Percentiles rank a stretch among this genome's conserved stretches.
Evolutionary conservation across 2,888 invertebrate species (phyloP).

Genomic region (Stomorhina lunata): DNA sequence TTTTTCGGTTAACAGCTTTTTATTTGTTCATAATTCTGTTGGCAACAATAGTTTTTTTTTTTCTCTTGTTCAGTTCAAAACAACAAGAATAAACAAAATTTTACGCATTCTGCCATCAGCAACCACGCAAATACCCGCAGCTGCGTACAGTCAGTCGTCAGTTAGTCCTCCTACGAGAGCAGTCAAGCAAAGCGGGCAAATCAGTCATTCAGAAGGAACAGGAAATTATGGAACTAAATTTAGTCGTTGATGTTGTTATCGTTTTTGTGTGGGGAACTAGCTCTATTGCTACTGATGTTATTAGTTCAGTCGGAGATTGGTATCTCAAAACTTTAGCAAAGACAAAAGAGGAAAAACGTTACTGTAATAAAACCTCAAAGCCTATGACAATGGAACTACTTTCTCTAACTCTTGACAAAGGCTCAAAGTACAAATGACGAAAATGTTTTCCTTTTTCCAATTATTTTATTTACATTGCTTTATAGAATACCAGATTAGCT

Average conservation of each 20-base stretch:
- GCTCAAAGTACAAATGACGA: background rate
- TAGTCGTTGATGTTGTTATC: too few species aligned
- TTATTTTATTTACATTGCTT: background rate
- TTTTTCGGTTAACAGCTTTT: too few species aligned
- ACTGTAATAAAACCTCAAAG: background rate
- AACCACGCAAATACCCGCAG: too few species aligned
- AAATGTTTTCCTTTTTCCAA: conserved; percentile 7
- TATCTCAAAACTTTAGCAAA: conserved; percentile 18
- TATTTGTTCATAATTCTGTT: too few species aligned
- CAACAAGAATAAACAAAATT: too few species aligned
- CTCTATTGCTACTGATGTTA: background rate
- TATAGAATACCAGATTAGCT: too few species aligned
- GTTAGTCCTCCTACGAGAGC: too few species aligned
- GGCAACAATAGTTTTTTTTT: background rate
- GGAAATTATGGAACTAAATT: background rate
- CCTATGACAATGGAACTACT: conserved; percentile 23
- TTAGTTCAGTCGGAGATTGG: too few species aligned
- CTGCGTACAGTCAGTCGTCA: too few species aligned
- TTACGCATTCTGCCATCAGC: too few species aligned
- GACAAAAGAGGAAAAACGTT: background rate
- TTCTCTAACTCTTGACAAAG: background rate
- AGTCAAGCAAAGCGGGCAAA: background rate
- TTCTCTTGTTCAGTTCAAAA: too few species aligned
- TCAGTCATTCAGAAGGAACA: background rate
- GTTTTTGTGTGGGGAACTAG: too few species aligned